Percentiles rank a stretch among this genome's conserved stretches.
Conservation (phyloP, 2,888 invertebrate species). For the Athripsodes cinereus region DNA sequence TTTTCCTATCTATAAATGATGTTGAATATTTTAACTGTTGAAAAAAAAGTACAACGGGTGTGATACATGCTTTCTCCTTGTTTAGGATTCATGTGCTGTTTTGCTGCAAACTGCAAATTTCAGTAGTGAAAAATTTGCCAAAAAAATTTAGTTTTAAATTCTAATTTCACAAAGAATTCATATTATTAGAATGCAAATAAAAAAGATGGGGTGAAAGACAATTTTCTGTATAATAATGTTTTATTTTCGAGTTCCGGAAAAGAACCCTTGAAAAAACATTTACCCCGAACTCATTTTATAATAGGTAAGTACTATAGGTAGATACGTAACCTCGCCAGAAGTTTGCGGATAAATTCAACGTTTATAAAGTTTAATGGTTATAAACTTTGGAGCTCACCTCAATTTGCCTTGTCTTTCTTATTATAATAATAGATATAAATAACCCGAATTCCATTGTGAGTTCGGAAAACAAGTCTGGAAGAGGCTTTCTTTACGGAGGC, state of each 20-base stretch:
- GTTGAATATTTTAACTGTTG: neutral
- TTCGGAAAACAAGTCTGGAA: neutral
- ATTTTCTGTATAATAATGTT: too few relatives aligned
- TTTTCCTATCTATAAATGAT: neutral
- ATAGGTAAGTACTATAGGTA: too few relatives aligned
- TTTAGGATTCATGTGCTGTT: too few relatives aligned
- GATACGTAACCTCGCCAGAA: neutral
- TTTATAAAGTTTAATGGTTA: conserved; percentile 2
- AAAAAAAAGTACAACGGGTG: neutral
- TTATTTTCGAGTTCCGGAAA: too few relatives aligned
- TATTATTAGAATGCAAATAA: too few relatives aligned
- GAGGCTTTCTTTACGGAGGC: neutral
- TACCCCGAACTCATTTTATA: too few relatives aligned
- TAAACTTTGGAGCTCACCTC: conserved; percentile 1
- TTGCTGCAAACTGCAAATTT: too few relatives aligned
- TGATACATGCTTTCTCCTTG: neutral
- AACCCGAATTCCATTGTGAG: neutral
- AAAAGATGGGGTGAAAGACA: too few relatives aligned
- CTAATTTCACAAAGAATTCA: too few relatives aligned
- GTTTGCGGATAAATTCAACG: neutral
- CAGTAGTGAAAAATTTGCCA: too few relatives aligned
- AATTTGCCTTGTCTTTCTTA: conserved; percentile 1
- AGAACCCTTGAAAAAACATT: too few relatives aligned
- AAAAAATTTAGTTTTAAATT: too few relatives aligned
- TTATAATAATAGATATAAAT: neutral